Evolutionary conservation across 2,797 vertebrate genomes (phyloP), one percentile per base, ranked within the genome.

Genomic region (Triplophysa bombifrons): DNA sequence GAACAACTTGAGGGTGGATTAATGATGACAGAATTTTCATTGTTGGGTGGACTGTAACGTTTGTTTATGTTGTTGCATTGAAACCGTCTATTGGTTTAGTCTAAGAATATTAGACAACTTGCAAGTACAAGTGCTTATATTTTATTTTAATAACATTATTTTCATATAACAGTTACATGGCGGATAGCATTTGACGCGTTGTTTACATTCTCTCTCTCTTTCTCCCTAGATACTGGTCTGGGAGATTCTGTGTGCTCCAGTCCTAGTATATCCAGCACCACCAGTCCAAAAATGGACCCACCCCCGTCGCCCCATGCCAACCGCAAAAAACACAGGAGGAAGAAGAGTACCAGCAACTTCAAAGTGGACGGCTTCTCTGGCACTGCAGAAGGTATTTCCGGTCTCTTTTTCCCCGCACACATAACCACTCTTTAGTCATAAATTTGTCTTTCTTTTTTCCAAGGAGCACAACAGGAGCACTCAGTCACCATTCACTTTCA

Each of bases 341-440:
- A 99, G 96, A 99, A 99, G 91, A 99, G 97, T 91, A 97, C 96
- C 22, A 98, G 96, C 91, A 99, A 98, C 93, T 97, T 98, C 90
- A 98, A 96, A 85, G 95, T 95, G 0, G 97, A 99, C 11, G 96
- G 96, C 9, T 92, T 97, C 82, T 95, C 96, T 0, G 94, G 96
- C 91, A 95, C 96, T 3, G 96, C 96, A 0, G 97, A 99, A 96
- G 97, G 97, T 99, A 94, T 60, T 55, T 78, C 13, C 3, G 46
- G 17, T 27, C 20, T 20, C 12, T 13, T 48, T 48, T 30, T 12
- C 14, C 14, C 27, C 0, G 22, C 9, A 58, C 11, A 60, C 3
- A 14, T 12, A 25, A 20, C 2, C 10, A 13, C 41, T 44, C 41
- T 44, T 44, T 11, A 44, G 30, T 30, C 30, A 30, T 30, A 4